Percentiles rank a stretch among this genome's conserved stretches.
phyloP scores from a whole-genome alignment of 2,113 vertebrate species.

The Poecile atricapillus region DNA sequence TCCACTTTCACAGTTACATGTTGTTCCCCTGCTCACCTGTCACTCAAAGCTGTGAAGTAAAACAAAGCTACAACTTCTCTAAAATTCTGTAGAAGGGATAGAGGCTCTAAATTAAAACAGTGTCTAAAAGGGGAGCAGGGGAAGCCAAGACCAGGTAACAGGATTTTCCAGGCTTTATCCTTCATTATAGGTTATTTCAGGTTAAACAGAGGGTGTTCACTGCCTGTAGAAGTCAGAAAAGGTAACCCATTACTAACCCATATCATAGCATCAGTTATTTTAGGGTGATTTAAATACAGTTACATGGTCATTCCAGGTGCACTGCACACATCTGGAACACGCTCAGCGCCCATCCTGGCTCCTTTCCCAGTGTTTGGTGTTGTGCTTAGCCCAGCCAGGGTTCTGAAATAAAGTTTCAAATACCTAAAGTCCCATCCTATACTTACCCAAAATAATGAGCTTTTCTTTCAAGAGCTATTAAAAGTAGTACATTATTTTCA shows the following conservation, averaged over 20 bases:
- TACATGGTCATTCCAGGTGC: not conserved
- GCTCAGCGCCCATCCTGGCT: not conserved
- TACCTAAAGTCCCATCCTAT: not conserved
- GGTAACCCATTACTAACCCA: not conserved
- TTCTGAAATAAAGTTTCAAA: not conserved
- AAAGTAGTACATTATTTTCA: not conserved
- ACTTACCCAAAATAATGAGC: not conserved
- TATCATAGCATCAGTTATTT: not conserved
- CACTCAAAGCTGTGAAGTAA: not conserved
- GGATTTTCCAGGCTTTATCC: constrained; percentile 24
- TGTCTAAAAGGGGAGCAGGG: fast-evolving
- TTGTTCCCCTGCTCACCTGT: not conserved
- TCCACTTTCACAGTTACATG: not conserved
- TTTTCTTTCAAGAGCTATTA: not conserved
- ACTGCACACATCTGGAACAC: not conserved
- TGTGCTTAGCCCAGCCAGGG: not conserved
- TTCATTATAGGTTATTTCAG: constrained; percentile 18
- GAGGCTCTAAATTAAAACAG: not conserved
- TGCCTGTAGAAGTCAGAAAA: not conserved
- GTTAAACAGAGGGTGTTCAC: not conserved
- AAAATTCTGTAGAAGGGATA: not conserved
- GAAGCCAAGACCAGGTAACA: not conserved
- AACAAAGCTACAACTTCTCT: not conserved
- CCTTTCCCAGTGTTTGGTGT: not conserved
- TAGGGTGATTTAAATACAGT: not conserved